phyloP scores from a whole-genome alignment of 92 coral and sea anemone genomes.

The Montipora capitata region DNA sequence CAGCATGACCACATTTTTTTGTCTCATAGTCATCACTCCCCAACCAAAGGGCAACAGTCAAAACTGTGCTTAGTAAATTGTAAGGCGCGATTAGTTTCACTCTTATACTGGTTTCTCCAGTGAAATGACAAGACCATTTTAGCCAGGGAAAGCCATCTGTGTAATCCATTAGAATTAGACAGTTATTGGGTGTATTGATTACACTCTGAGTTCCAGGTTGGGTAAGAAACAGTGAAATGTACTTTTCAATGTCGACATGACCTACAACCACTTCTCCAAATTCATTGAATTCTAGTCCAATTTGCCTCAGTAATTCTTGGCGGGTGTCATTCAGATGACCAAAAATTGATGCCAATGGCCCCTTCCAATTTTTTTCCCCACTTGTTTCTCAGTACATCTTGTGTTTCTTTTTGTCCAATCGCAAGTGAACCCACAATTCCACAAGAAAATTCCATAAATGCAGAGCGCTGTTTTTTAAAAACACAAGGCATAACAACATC shows the following conservation, averaged over 20 bases:
- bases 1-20: slow-evolving; percentile 52
- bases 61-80: slow-evolving; percentile 37
- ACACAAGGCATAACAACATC: slow-evolving; percentile 33
- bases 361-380: slow-evolving; percentile 17
- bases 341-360: slow-evolving; percentile 46
- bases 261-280: too few species aligned
- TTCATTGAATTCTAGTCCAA: slow-evolving; percentile 51
- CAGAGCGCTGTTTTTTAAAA: slow-evolving; percentile 28
- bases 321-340: too few species aligned
- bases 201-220: slow-evolving; percentile 36
- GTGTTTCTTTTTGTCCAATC: slow-evolving; percentile 41
- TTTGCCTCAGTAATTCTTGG: background rate
- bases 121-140: slow-evolving; percentile 78
- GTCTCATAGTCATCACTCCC: slow-evolving; percentile 75
- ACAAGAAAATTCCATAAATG: slow-evolving; percentile 50
- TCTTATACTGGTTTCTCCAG: slow-evolving; percentile 64
- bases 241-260: too few species aligned
- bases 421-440: slow-evolving; percentile 42
- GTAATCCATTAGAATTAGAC: slow-evolving; percentile 49
- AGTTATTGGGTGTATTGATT: slow-evolving; percentile 42
- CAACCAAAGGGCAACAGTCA: slow-evolving; percentile 67
- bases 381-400: slow-evolving; percentile 12
- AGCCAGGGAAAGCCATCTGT: slow-evolving; percentile 69
- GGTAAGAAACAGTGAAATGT: slow-evolving; percentile 31
- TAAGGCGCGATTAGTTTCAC: slow-evolving; percentile 61